Evolutionary conservation across 1,140 invertebrate species (phyloP).

Genomic region (Pseudoatta argentina): DNA sequence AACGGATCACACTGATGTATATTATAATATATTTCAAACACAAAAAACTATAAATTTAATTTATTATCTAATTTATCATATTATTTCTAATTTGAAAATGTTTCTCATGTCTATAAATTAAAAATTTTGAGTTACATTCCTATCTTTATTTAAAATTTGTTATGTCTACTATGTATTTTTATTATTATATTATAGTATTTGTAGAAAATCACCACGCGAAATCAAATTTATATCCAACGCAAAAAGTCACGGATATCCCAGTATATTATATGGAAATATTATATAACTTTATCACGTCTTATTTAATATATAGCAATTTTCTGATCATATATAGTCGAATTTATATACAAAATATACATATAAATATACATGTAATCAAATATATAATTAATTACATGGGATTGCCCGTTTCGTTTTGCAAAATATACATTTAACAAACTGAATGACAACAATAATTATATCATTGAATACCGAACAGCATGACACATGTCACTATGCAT

Average conservation of each 20-base stretch:
- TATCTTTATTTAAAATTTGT: background rate
- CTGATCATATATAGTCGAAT: background rate
- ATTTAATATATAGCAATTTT: background rate
- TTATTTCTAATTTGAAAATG: background rate
- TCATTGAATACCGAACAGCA: slow-evolving; percentile 69
- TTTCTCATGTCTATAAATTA: background rate
- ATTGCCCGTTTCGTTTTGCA: slow-evolving; percentile 37
- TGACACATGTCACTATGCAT: slow-evolving; percentile 79
- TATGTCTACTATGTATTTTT: background rate
- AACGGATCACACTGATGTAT: too few relatives aligned
- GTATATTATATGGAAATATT: background rate
- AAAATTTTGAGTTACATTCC: background rate
- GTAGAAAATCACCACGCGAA: slow-evolving; percentile 45
- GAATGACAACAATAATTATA: slow-evolving; percentile 17
- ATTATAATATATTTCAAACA: too few relatives aligned
- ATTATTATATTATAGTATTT: background rate
- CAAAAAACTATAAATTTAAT: too few relatives aligned
- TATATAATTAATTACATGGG: background rate
- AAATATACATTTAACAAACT: slow-evolving; percentile 14
- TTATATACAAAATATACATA: too few relatives aligned
- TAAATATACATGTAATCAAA: background rate
- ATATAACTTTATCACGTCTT: background rate
- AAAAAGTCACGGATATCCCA: slow-evolving; percentile 41
- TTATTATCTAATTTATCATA: too few relatives aligned
- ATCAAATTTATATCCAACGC: slow-evolving; percentile 17